phyloP scores from a whole-genome alignment of 1,140 invertebrate species.

The Conus betulinus region DNA sequence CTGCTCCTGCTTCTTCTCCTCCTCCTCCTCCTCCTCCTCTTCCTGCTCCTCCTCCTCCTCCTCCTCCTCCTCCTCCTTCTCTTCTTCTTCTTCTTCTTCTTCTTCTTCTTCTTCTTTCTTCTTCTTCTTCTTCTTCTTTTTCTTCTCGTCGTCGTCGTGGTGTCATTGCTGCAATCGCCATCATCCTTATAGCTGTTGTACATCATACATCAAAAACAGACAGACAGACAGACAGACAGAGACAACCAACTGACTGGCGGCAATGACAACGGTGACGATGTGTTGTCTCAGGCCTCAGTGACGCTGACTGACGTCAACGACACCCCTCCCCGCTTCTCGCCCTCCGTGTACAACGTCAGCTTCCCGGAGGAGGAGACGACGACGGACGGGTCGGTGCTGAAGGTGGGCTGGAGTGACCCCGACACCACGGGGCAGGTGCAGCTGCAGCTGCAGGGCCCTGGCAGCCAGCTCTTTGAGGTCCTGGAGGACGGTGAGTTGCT shows the following conservation, averaged over 20 bases:
- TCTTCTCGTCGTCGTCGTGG: too few species aligned
- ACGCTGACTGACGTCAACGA: conserved; percentile 69
- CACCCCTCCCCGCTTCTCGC: conserved; percentile 68
- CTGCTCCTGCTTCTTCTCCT: too few species aligned
- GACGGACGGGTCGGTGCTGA: conserved; percentile 40
- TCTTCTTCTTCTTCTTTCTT: too few species aligned
- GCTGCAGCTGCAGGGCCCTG: conserved; percentile 47
- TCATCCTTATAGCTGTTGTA: too few species aligned
- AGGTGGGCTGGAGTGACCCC: conserved; percentile 54
- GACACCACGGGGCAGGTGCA: conserved; percentile 52
- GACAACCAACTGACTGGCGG: too few species aligned
- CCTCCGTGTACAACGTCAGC: conserved; percentile 54
- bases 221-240: neutral
- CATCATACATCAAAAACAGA: too few species aligned
- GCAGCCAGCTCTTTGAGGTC: conserved; percentile 50
- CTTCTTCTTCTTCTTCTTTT: too few species aligned
- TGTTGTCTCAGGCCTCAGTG: conserved; percentile 75
- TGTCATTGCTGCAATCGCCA: too few species aligned
- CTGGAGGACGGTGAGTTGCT: conserved; percentile 54
- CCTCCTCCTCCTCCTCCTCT: too few species aligned
- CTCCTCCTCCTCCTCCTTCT: too few species aligned
- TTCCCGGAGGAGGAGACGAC: conserved; percentile 55
- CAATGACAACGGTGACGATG: neutral
- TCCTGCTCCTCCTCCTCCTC: too few species aligned
- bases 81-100: neutral